Base-by-base conservation (phyloP, 2,888 invertebrate species). In the Dicyrtomina minuta region DNA sequence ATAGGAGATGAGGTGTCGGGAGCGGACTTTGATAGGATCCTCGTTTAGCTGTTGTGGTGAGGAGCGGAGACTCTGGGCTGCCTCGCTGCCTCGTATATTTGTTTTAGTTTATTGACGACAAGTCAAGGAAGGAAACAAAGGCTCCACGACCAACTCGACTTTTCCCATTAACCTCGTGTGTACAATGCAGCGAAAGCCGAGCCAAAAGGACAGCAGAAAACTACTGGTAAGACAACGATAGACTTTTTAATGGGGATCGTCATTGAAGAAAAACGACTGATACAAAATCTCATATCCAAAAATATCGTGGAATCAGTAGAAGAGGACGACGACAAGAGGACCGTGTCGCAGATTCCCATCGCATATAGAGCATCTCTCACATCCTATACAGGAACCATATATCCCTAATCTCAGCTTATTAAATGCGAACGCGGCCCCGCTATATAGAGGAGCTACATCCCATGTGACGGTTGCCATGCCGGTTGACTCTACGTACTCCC, bases 261-360 rank as follows among this genome's bases (percentile, higher is more conserved):
- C 58, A 58, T 58, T 58, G 58, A 58, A 58, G 20, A 58, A 58
- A 33, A 15, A 41, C 41, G 44, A 61, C 41, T 27, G 49, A 44
- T 61, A 61, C 61, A 61, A 13, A 61, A 58, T 51, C 55, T 27
- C 58, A 39, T 58, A 58, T 27, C 58, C 58, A 39, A 58, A 58
- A 58, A 58, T 58, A 58, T 41, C 58, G 39, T 15, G 33, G 12
- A 20, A 27, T 22, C 3, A 4, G 17, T 46, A 33, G 5, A 17
- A 46, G 46, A 17, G 4, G 55, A 55, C 15, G 26, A 26, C 15
- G 55, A 55, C 27, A 55, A 55, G 51, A 20, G 20, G 17, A 53
- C 22, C 51, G 51, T n/a, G n/a, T 8, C 8, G 33, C 8, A 33
- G 33, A 33, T 33, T 33, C 33, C 8, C 33, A 8, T 33, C 3